Evolutionary conservation across 2,113 vertebrate species (phyloP).

Genomic region (Zootoca vivipara): DNA sequence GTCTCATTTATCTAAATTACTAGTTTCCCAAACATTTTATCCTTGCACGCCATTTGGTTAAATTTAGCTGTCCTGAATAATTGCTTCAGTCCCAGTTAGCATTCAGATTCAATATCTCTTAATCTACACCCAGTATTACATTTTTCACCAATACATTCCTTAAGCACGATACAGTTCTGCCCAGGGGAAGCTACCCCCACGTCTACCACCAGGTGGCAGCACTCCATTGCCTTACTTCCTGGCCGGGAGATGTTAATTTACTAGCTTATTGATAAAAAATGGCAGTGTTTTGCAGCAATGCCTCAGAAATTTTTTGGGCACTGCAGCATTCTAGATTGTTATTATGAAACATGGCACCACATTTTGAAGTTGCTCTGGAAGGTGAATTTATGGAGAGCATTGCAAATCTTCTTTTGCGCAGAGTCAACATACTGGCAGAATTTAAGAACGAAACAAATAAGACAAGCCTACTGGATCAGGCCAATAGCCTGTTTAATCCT

Average conservation of each 20-base stretch:
- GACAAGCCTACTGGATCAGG: too few species aligned
- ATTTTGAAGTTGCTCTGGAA: background rate
- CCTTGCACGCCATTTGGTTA: background rate
- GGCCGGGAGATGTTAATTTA: background rate
- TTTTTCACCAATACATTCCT: background rate
- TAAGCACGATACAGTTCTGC: background rate
- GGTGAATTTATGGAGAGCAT: background rate
- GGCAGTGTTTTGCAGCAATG: background rate
- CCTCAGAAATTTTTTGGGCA: background rate
- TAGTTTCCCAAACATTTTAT: background rate
- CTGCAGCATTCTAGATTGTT: background rate
- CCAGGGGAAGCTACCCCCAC: background rate
- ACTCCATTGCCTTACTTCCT: background rate
- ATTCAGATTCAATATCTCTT: background rate
- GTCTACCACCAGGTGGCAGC: slow-evolving; percentile 1
- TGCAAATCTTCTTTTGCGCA: background rate
- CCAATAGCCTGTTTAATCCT: too few species aligned
- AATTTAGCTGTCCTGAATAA: background rate
- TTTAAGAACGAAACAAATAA: too few species aligned
- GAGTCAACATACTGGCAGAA: too few species aligned
- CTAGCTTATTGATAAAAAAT: background rate
- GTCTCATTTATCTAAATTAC: background rate
- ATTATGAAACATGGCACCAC: background rate
- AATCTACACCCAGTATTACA: background rate
- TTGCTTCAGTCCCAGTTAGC: background rate